phyloP scores from a whole-genome alignment of 2,113 vertebrate species.

The Aleadryas rufinucha region DNA sequence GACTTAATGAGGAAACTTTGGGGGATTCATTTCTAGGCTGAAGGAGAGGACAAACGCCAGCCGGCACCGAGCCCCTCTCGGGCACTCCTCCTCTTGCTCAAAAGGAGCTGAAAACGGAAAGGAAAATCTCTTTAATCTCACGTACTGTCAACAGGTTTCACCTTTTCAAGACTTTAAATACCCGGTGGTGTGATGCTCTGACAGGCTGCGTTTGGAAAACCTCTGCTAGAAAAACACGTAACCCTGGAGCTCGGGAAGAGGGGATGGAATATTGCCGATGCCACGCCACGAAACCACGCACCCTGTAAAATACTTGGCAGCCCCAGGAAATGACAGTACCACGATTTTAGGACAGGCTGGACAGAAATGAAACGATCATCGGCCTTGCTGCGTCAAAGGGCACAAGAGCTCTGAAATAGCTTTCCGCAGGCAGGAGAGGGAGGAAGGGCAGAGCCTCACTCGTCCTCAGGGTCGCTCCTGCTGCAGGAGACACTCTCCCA shows the following conservation, averaged over 20 bases:
- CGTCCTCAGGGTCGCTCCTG: background rate
- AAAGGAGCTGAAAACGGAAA: background rate
- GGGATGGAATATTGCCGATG: background rate
- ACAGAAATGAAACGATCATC: background rate
- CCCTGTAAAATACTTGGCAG: background rate
- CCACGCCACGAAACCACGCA: background rate
- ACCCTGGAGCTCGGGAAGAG: background rate
- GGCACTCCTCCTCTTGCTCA: background rate
- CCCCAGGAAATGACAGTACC: background rate
- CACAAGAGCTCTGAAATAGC: background rate
- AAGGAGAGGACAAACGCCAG: background rate
- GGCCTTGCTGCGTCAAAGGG: background rate
- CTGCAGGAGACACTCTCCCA: background rate
- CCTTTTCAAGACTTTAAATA: background rate
- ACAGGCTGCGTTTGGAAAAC: background rate
- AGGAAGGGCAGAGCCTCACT: background rate
- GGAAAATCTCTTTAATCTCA: background rate
- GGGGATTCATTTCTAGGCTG: background rate
- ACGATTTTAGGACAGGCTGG: background rate
- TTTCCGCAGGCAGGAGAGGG: background rate
- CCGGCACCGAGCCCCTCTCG: background rate
- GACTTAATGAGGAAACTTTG: conserved; percentile 26
- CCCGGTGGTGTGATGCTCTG: background rate
- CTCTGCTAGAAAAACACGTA: background rate
- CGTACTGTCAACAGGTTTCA: conserved; percentile 43